Evolutionary conservation across 2,797 vertebrate species (phyloP).

Genomic region (Mormyrus hasselquistii): DNA sequence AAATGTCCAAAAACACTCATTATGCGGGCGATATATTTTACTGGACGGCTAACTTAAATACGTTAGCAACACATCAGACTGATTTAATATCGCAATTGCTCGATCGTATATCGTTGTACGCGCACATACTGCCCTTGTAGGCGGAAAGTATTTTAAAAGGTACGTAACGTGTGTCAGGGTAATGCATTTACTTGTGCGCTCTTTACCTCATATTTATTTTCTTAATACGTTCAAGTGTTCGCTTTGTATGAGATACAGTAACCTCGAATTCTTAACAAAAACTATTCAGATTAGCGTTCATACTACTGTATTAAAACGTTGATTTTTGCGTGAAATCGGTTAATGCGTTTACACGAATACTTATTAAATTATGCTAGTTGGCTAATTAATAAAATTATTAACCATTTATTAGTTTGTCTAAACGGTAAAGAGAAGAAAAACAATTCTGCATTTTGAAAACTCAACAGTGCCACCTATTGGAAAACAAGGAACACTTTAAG

Average conservation of each 20-base stretch:
- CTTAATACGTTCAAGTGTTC: not conserved
- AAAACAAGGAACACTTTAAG: conserved; percentile 30
- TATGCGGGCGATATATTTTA: not conserved
- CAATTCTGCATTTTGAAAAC: conserved; percentile 56
- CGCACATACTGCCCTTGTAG: not conserved
- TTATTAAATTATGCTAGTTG: not conserved
- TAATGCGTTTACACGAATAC: not conserved
- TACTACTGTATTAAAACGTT: not conserved
- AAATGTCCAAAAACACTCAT: not conserved
- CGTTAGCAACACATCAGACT: not conserved
- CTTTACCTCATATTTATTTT: not conserved
- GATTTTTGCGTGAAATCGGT: not conserved
- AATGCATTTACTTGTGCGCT: not conserved
- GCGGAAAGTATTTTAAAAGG: not conserved
- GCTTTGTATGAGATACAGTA: not conserved
- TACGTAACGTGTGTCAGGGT: not conserved
- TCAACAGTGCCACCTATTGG: conserved; percentile 96
- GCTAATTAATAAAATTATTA: conserved; percentile 4
- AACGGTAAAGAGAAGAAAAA: not conserved
- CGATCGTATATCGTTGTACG: not conserved
- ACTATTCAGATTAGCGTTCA: not conserved
- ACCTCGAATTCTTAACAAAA: not conserved
- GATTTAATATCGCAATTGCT: conserved; percentile 3
- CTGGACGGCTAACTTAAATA: not conserved
- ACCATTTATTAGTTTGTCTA: not conserved